These are phyloP conservation scores for Heloderma charlesbogerti DNA, from an alignment of 2,113 vertebrate genomes.

Conservation along the genomic window DNA sequence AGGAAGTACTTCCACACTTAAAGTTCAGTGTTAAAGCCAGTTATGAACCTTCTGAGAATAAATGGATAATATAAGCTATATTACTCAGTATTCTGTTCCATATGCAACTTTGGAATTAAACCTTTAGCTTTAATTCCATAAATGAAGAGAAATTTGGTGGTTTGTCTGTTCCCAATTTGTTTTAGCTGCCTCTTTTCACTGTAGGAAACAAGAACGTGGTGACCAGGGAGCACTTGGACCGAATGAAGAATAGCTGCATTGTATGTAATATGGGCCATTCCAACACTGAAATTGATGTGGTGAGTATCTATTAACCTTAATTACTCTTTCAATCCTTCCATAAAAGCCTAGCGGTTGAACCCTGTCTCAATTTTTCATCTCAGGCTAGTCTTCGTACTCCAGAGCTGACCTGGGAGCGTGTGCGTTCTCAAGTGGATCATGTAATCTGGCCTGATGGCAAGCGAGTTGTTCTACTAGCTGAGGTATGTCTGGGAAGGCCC, in stretches of 20 bases:
- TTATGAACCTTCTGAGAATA: background rate
- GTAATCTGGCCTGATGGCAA: slow-evolving; percentile 99
- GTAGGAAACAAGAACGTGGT: slow-evolving; percentile 98
- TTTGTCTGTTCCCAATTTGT: background rate
- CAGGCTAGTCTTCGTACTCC: slow-evolving; percentile 96
- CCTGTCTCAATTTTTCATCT: slow-evolving; percentile 7
- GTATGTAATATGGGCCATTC: slow-evolving; percentile 99
- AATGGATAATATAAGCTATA: background rate
- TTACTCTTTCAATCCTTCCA: background rate
- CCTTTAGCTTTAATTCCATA: accelerated
- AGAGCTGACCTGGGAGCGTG: slow-evolving; percentile 97
- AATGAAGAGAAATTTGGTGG: background rate
- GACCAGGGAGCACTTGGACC: slow-evolving; percentile 93
- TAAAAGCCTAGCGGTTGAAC: background rate
- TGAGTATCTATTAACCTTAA: slow-evolving; percentile 68
- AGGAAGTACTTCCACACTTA: background rate
- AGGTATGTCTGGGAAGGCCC: slow-evolving; percentile 77
- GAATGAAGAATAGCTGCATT: slow-evolving; percentile 98
- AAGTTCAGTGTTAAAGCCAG: background rate
- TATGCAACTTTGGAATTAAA: background rate
- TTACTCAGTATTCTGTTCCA: background rate
- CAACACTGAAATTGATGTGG: slow-evolving; percentile 98
- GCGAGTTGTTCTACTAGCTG: slow-evolving; percentile 93
- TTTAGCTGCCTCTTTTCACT: slow-evolving; percentile 41
- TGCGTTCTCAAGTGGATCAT: slow-evolving; percentile 97